Evolutionary conservation across 1,140 invertebrate genomes (phyloP).

Genomic region (Achatina immaculata): DNA sequence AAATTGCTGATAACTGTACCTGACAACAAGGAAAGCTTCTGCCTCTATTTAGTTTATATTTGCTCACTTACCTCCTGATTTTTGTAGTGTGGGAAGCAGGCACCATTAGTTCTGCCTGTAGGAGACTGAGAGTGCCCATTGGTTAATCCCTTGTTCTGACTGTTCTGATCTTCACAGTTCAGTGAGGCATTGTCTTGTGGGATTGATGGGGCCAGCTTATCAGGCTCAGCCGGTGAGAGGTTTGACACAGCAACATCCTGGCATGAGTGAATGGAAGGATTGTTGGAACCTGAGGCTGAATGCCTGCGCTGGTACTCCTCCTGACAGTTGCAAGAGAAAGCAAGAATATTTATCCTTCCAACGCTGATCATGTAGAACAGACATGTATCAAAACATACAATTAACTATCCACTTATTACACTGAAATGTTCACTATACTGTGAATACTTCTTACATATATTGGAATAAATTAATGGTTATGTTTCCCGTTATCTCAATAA

Average conservation of each 20-base stretch:
- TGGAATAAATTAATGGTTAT: no score
- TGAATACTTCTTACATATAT: no score
- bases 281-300: not conserved
- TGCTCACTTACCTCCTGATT: conserved; percentile 18
- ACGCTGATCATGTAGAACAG: no score
- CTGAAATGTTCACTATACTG: no score
- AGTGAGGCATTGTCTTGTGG: conserved; percentile 2
- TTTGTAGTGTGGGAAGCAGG: conserved; percentile 32
- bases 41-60: no score
- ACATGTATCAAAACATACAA: no score
- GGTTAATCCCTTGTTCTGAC: not conserved
- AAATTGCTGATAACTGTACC: no score
- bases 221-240: not conserved
- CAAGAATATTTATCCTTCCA: no score
- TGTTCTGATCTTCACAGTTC: not conserved
- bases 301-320: not conserved
- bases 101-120: not conserved
- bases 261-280: conserved; percentile 22
- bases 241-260: not conserved
- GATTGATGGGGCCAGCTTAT: not conserved
- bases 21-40: no score
- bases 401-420: no score
- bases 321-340: not conserved
- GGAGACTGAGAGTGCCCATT: not conserved
- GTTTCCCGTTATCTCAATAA: no score